phyloP scores from a whole-genome alignment of 1,140 invertebrate species.

The Drusus annulatus region DNA sequence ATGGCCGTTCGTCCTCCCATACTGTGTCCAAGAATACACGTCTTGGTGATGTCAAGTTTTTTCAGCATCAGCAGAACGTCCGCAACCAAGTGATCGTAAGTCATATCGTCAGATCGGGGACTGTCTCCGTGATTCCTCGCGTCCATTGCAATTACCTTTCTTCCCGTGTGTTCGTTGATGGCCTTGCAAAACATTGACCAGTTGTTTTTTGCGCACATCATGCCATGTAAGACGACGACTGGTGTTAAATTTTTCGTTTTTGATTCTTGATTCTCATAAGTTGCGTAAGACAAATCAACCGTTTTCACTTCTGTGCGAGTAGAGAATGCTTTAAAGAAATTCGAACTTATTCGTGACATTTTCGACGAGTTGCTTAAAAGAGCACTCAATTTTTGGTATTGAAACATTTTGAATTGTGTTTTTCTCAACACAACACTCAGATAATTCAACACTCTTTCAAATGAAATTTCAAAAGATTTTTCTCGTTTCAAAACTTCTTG shows the following conservation, averaged over 20 bases:
- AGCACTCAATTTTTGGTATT: constrained; percentile 28
- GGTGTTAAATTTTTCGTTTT: constrained; percentile 68
- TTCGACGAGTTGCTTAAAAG: not conserved
- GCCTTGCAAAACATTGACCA: constrained; percentile 86
- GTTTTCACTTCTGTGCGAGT: constrained; percentile 58
- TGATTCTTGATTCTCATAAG: constrained; percentile 67
- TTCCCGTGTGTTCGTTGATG: constrained; percentile 76
- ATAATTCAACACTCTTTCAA: too few species aligned
- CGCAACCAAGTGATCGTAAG: constrained; percentile 79
- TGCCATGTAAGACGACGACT: constrained; percentile 87
- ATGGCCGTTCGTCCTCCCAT: constrained; percentile 94
- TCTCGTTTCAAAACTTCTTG: too few species aligned
- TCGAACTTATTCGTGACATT: not conserved
- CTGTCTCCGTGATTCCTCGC: constrained; percentile 94
- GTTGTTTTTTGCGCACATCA: constrained; percentile 86
- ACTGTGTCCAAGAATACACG: constrained; percentile 88
- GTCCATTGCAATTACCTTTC: constrained; percentile 85
- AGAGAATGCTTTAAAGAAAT: constrained; percentile 1
- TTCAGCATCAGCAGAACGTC: constrained; percentile 81
- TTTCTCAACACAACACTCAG: too few species aligned
- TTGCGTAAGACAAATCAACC: constrained; percentile 73
- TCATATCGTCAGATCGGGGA: constrained; percentile 80
- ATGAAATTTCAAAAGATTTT: too few species aligned
- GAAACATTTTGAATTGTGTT: constrained; percentile 31
- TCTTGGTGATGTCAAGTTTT: constrained; percentile 75